A percentile compares a stretch with the other conserved stretches of the same genome.
Conservation (phyloP, 2,797 vertebrate genomes). For the Alectoris magna region DNA sequence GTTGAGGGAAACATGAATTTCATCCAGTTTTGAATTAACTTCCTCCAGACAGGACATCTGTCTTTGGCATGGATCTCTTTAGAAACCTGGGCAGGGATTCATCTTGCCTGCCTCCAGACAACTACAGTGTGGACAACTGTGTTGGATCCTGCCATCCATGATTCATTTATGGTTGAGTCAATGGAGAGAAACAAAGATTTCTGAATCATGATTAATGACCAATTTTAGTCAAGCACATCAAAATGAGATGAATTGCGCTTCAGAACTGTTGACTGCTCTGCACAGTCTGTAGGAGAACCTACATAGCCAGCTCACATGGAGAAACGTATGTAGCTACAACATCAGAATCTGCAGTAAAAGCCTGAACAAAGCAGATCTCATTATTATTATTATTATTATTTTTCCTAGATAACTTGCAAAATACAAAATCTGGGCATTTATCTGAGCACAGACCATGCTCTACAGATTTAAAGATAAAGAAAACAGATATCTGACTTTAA, state of each 20-base stretch:
- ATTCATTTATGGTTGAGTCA: neutral
- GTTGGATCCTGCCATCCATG: neutral
- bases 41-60: neutral
- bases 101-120: neutral
- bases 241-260: neutral
- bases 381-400: neutral
- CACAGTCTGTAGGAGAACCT: neutral
- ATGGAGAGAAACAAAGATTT: neutral
- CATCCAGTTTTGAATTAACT: neutral
- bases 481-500: neutral
- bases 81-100: neutral
- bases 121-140: neutral
- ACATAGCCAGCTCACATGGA: neutral
- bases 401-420: neutral
- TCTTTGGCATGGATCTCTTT: neutral
- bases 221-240: conserved; percentile 5
- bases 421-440: neutral
- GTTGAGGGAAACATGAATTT: neutral
- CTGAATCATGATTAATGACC: conserved; percentile 28
- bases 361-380: neutral
- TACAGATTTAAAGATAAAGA: neutral
- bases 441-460: neutral
- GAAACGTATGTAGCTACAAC: neutral
- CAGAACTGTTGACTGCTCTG: neutral
- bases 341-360: neutral